Conservation (phyloP, 1,140 invertebrate genomes). For the Trachelipus rathkii region DNA sequence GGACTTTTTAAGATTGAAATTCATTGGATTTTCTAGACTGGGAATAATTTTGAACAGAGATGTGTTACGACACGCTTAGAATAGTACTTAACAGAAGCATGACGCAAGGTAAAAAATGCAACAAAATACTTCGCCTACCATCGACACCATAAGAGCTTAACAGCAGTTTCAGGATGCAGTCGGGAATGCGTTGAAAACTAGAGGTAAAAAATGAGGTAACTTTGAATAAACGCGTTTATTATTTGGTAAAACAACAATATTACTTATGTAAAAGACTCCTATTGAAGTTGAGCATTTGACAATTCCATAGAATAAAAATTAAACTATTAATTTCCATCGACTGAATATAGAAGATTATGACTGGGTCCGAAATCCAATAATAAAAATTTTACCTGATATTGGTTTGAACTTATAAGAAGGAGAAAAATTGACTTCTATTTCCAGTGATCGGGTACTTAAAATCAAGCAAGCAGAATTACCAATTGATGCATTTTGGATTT, state of each 20-base stretch:
- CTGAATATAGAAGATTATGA: neutral
- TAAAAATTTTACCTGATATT: constrained; percentile 6
- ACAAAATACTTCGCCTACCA: too few species aligned
- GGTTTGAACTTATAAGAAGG: neutral
- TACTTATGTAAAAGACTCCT: constrained; percentile 15
- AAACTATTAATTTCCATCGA: constrained; percentile 19
- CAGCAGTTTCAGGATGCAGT: too few species aligned
- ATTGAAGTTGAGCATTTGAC: constrained; percentile 19
- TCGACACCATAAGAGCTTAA: too few species aligned
- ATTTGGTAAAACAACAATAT: neutral
- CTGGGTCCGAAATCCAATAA: neutral
- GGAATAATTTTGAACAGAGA: too few species aligned
- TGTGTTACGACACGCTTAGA: too few species aligned
- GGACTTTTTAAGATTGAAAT: too few species aligned
- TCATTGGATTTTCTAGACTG: too few species aligned
- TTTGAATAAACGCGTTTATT: constrained; percentile 5
- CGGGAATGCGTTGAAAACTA: too few species aligned
- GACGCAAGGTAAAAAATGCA: too few species aligned
- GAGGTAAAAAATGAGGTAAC: constrained; percentile 17
- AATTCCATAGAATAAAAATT: constrained; percentile 14
- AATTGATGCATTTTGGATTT: constrained; percentile 11
- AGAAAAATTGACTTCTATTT: neutral
- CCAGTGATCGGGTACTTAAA: too few species aligned
- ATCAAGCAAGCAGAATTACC: neutral
- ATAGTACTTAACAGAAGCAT: too few species aligned